phyloP scores from a whole-genome alignment of 2,888 invertebrate genomes.

The Proisotoma minuta region DNA sequence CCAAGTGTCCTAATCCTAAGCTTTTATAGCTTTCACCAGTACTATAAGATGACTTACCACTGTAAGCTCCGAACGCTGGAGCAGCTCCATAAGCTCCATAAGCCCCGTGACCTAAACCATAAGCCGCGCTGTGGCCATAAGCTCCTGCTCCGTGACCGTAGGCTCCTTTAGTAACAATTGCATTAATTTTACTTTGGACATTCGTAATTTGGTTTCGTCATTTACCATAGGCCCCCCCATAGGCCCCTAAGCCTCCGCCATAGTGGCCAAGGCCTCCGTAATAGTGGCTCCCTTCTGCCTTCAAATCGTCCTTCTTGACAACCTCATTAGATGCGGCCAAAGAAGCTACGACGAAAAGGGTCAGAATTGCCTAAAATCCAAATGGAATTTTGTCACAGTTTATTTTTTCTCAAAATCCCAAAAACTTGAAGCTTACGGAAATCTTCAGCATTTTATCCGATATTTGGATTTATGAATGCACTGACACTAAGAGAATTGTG shows the following conservation, averaged over 20 bases:
- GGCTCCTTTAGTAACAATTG: too few relatives aligned
- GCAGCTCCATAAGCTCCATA: slow-evolving; percentile 14
- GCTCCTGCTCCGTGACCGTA: slow-evolving; percentile 4
- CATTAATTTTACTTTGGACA: too few relatives aligned
- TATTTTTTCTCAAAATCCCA: too few relatives aligned
- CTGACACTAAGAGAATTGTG: too few relatives aligned
- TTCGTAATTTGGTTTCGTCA: too few relatives aligned
- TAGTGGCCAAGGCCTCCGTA: background rate
- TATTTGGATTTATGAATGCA: too few relatives aligned
- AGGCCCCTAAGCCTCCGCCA: slow-evolving; percentile 9
- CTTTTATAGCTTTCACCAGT: slow-evolving; percentile 12
- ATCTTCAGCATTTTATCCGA: too few relatives aligned
- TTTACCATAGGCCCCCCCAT: slow-evolving; percentile 8
- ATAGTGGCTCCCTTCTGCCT: background rate
- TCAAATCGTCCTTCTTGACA: background rate
- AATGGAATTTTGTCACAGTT: too few relatives aligned
- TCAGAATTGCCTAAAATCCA: background rate
- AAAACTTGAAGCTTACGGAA: too few relatives aligned
- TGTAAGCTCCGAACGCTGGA: background rate
- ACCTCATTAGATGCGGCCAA: background rate
- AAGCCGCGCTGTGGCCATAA: too few relatives aligned
- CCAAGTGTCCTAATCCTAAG: slow-evolving; percentile 10
- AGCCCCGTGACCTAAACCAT: slow-evolving; percentile 14
- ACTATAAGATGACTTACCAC: slow-evolving; percentile 5
- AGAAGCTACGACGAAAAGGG: background rate